These are phyloP conservation scores for Falco cherrug DNA, from an alignment of 2,797 vertebrate species.

Conservation along the genomic window DNA sequence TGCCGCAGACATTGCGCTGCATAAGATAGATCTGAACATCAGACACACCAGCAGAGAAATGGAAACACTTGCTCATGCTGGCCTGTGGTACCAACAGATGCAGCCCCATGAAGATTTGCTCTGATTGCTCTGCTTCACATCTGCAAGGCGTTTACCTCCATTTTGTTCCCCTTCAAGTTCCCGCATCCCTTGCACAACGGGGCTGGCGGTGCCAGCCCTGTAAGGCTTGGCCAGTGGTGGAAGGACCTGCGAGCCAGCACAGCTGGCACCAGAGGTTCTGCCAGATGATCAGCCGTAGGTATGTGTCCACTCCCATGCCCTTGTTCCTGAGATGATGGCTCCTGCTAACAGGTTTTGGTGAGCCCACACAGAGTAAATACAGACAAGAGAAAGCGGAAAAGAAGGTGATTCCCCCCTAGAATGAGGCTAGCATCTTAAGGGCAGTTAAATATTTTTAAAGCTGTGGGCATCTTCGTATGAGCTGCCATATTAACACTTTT, in stretches of 20 bases:
- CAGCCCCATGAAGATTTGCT: fast-evolving
- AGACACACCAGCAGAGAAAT: neutral
- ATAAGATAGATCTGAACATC: neutral
- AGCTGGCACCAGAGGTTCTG: neutral
- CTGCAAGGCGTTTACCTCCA: neutral
- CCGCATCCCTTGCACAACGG: neutral
- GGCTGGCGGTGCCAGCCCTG: fast-evolving
- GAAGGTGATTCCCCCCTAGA: neutral
- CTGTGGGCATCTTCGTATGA: neutral
- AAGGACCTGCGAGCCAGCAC: neutral
- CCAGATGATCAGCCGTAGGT: neutral
- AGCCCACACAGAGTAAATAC: neutral
- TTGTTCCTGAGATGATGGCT: neutral
- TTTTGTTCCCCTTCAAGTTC: neutral
- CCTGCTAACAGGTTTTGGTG: neutral
- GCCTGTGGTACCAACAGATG: neutral
- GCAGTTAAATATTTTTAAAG: neutral
- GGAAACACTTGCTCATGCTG: neutral
- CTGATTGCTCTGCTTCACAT: neutral
- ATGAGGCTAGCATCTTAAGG: neutral
- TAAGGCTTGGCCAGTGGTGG: neutral
- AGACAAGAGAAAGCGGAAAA: neutral
- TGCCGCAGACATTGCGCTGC: neutral
- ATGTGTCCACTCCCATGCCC: neutral
- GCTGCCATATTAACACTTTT: neutral